phyloP scores from a whole-genome alignment of 1,140 invertebrate species.

The Nomia melanderi region DNA sequence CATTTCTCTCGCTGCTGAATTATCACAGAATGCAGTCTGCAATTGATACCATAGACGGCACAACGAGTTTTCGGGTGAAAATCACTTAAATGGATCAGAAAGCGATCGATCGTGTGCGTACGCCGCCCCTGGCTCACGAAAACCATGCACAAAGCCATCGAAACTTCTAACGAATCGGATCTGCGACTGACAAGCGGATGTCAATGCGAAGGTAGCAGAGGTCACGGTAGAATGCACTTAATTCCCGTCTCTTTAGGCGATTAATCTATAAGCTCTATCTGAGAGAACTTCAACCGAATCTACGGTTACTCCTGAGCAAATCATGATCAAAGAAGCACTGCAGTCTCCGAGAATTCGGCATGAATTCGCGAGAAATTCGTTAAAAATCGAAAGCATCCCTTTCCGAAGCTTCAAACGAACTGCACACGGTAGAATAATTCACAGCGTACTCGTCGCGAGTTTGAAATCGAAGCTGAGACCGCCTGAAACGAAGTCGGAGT shows the following conservation, averaged over 20 bases:
- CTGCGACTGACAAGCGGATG: constrained; percentile 40
- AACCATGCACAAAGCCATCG: constrained; percentile 36
- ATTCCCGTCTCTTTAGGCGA: too few relatives aligned
- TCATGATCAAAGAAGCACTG: too few relatives aligned
- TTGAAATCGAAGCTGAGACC: neutral
- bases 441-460: too few relatives aligned
- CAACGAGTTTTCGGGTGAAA: neutral
- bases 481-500: neutral
- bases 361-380: too few relatives aligned
- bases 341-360: too few relatives aligned
- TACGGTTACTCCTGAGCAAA: too few relatives aligned
- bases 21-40: neutral
- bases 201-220: constrained; percentile 33
- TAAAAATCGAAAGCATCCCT: too few relatives aligned
- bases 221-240: constrained; percentile 24
- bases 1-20: neutral
- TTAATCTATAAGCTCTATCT: too few relatives aligned
- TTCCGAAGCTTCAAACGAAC: too few relatives aligned
- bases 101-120: constrained; percentile 17
- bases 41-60: neutral
- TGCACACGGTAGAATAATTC: too few relatives aligned
- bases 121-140: neutral
- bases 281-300: too few relatives aligned
- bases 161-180: constrained; percentile 17
- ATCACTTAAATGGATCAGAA: constrained; percentile 42